These are phyloP conservation scores for Ptilorrhoa leucosticta DNA, from an alignment of 2,113 vertebrate genomes.

Conservation along the genomic window DNA sequence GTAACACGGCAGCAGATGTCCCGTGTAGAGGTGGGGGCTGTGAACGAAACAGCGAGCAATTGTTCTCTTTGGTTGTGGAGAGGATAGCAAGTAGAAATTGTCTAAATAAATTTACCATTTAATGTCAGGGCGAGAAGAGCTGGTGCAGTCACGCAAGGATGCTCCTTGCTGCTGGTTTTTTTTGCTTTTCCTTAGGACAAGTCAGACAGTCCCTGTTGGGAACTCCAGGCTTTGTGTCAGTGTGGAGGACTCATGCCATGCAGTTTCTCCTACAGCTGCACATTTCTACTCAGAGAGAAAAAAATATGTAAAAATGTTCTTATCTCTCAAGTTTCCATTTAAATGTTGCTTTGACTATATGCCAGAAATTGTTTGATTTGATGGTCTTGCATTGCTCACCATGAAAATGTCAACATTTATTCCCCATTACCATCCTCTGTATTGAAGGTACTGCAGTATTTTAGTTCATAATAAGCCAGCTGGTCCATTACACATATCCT, in stretches of 20 bases:
- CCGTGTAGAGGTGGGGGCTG: neutral
- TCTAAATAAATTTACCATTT: neutral
- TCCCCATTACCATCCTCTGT: neutral
- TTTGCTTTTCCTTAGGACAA: neutral
- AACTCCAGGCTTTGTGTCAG: neutral
- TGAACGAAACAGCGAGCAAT: neutral
- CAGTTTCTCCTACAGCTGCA: neutral
- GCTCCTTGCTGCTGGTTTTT: neutral
- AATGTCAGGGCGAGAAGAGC: neutral
- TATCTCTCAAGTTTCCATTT: conserved; percentile 8
- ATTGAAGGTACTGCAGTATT: conserved; percentile 42
- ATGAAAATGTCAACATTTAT: conserved; percentile 54
- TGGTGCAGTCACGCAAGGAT: neutral
- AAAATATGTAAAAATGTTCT: conserved; percentile 48
- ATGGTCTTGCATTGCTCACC: conserved; percentile 51
- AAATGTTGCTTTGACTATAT: conserved; percentile 52
- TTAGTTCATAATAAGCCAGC: conserved; percentile 39
- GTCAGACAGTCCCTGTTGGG: neutral
- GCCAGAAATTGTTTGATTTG: conserved; percentile 58
- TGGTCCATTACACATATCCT: conserved; percentile 36
- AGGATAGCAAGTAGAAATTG: neutral
- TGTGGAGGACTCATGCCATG: neutral
- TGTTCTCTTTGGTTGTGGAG: neutral
- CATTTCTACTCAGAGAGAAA: neutral
- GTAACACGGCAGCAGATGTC: neutral